These are phyloP conservation scores for Stictocephala bisonia DNA, from an alignment of 2,888 invertebrate genomes.

Conservation along the genomic window DNA sequence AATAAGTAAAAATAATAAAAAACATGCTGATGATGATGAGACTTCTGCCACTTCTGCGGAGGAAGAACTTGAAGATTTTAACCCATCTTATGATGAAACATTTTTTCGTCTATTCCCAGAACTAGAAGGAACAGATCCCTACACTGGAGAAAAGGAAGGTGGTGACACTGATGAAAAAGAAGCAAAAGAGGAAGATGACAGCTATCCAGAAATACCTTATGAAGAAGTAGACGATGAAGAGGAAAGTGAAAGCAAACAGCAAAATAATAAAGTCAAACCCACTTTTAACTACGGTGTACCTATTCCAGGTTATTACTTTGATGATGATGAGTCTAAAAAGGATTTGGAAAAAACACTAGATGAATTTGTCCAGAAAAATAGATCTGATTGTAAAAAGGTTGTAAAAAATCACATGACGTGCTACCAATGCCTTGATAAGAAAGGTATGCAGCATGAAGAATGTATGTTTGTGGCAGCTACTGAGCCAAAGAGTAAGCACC, in stretches of 20 bases:
- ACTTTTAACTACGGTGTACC: slow-evolving; percentile 60
- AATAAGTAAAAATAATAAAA: slow-evolving; percentile 42
- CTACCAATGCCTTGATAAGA: slow-evolving; percentile 76
- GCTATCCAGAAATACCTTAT: slow-evolving; percentile 21
- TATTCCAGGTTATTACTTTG: slow-evolving; percentile 60
- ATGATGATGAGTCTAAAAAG: slow-evolving; percentile 70
- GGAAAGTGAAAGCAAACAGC: slow-evolving; percentile 47
- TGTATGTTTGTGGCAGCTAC: slow-evolving; percentile 81
- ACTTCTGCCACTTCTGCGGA: slow-evolving; percentile 63
- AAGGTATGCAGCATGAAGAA: slow-evolving; percentile 79
- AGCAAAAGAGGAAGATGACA: slow-evolving; percentile 11
- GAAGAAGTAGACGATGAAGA: slow-evolving; percentile 44
- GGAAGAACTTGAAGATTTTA: slow-evolving; percentile 62
- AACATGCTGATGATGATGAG: slow-evolving; percentile 57
- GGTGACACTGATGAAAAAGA: slow-evolving; percentile 39
- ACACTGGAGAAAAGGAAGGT: slow-evolving; percentile 17
- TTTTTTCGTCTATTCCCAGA: slow-evolving; percentile 66
- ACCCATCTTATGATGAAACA: slow-evolving; percentile 64
- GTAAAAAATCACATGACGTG: slow-evolving; percentile 82
- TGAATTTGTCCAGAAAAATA: slow-evolving; percentile 79
- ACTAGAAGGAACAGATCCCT: slow-evolving; percentile 50
- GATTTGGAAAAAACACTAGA: slow-evolving; percentile 78
- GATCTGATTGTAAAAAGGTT: slow-evolving; percentile 76
- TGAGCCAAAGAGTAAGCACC: slow-evolving; percentile 72
- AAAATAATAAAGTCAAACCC: slow-evolving; percentile 37